Conservation (phyloP, 2,888 invertebrate species). For the Andrena chrysosceles region DNA sequence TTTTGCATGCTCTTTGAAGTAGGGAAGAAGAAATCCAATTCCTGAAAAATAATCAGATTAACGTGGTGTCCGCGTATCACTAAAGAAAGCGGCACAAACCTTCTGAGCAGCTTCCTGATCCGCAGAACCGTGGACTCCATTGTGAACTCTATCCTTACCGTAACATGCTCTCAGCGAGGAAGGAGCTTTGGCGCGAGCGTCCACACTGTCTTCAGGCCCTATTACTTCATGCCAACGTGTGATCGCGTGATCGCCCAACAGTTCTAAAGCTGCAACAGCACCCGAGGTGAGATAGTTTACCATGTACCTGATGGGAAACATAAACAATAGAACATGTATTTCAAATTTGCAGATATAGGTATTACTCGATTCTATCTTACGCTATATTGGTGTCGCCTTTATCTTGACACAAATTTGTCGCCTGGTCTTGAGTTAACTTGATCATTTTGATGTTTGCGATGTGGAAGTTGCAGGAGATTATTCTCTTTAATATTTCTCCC, state of each 20-base stretch:
- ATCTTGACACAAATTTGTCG: slow-evolving; percentile 88
- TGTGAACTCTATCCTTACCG: slow-evolving; percentile 89
- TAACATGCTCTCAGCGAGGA: slow-evolving; percentile 89
- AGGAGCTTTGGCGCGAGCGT: slow-evolving; percentile 86
- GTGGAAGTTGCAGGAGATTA: slow-evolving; percentile 85
- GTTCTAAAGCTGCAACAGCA: slow-evolving; percentile 89
- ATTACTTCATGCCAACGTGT: slow-evolving; percentile 87
- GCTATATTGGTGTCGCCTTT: slow-evolving; percentile 88
- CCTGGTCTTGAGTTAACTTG: slow-evolving; percentile 88
- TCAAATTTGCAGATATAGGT: slow-evolving; percentile 63
- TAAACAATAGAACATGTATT: slow-evolving; percentile 43
- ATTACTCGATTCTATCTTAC: slow-evolving; percentile 84
- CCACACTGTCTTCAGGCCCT: slow-evolving; percentile 88
- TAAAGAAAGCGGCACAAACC: slow-evolving; percentile 77
- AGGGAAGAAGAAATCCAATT: slow-evolving; percentile 89
- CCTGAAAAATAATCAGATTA: slow-evolving; percentile 82
- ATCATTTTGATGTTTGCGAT: slow-evolving; percentile 91
- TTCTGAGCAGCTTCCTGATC: slow-evolving; percentile 86
- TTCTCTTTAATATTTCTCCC: slow-evolving; percentile 90
- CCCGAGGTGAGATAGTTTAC: slow-evolving; percentile 89
- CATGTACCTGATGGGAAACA: slow-evolving; percentile 85
- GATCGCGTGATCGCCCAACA: slow-evolving; percentile 90
- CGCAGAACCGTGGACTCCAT: slow-evolving; percentile 90
- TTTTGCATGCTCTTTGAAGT: slow-evolving; percentile 82
- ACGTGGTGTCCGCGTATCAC: not conserved